A percentile compares a stretch with the other conserved stretches of the same genome.
phyloP scores from a whole-genome alignment of 2,113 vertebrate genomes.

The Prinia subflava region DNA sequence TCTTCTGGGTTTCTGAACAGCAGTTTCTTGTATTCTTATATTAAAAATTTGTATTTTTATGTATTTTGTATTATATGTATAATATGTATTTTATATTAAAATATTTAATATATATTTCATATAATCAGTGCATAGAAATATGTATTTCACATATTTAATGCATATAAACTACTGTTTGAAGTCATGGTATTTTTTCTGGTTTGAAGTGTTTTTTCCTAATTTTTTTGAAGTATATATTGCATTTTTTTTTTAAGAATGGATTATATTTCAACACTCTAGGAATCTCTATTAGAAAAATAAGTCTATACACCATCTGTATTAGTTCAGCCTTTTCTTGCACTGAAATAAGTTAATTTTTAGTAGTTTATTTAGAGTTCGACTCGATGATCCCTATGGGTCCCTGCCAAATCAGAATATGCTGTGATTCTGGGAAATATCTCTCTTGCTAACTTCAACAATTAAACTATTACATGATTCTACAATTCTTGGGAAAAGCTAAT shows the following conservation, averaged over 20 bases:
- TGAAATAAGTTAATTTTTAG: neutral
- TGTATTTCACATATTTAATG: neutral
- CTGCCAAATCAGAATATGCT: neutral
- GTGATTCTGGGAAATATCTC: neutral
- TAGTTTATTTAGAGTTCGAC: neutral
- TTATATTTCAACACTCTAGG: neutral
- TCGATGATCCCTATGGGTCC: accelerated
- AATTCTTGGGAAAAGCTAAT: neutral
- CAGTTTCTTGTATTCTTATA: neutral
- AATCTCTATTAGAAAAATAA: neutral
- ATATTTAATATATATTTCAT: too few species aligned
- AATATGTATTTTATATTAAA: too few species aligned
- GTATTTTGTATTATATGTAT: too few species aligned
- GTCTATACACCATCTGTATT: neutral
- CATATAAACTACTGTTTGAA: neutral
- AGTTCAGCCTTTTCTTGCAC: neutral
- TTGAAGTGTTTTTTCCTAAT: accelerated
- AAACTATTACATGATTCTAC: neutral
- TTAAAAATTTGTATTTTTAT: too few species aligned
- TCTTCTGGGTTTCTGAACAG: neutral
- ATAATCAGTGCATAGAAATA: too few species aligned
- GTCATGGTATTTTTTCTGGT: neutral
- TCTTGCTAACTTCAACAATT: neutral
- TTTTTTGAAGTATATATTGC: neutral
- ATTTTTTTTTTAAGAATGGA: neutral